These are phyloP conservation scores for Lithophane socia DNA, from an alignment of 2,888 invertebrate species.

Conservation along the genomic window DNA sequence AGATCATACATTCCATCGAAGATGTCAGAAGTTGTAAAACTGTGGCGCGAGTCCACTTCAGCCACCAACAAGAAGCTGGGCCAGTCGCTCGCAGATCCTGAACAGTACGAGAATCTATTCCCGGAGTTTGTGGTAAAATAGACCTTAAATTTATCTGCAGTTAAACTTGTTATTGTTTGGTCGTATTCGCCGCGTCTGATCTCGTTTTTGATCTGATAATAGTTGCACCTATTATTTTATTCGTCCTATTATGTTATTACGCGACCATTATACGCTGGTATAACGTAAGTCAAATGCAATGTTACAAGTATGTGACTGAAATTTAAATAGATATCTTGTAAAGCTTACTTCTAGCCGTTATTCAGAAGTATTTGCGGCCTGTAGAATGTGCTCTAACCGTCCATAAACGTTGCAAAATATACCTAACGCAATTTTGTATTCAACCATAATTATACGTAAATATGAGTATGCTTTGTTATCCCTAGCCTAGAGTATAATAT, in stretches of 20 bases:
- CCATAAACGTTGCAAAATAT: neutral
- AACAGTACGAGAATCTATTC: constrained; percentile 98
- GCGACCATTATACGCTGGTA: neutral
- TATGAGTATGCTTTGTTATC: neutral
- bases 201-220: neutral
- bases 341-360: neutral
- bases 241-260: no score
- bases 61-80: constrained; percentile 97
- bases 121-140: constrained; percentile 90
- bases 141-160: neutral
- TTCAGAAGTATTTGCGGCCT: neutral
- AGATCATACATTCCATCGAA: constrained; percentile 98
- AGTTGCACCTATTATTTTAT: neutral
- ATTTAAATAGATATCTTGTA: neutral
- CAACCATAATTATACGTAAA: neutral
- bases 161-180: neutral
- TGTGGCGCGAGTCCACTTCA: constrained; percentile 96
- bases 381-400: neutral
- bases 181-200: neutral
- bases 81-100: constrained; percentile 98
- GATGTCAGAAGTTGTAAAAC: constrained; percentile 95
- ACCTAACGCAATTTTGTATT: neutral
- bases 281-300: neutral
- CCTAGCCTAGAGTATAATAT: neutral
- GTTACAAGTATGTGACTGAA: neutral